Base-by-base conservation (phyloP, 2,797 vertebrate species). In the Sphaeramia orbicularis region DNA sequence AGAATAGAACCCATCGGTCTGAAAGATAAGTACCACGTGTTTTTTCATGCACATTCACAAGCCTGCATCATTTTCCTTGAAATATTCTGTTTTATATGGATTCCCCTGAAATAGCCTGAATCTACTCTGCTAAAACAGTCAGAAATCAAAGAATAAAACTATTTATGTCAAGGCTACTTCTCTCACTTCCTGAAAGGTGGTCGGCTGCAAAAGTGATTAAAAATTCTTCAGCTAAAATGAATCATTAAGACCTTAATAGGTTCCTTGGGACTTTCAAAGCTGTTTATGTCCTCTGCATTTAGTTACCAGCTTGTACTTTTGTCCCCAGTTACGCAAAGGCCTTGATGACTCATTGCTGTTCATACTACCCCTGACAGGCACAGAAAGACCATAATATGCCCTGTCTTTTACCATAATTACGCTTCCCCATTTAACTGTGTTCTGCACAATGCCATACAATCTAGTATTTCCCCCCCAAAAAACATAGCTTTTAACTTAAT, bases 271-370 rank as follows among this genome's bases (percentile, higher is more conserved):
- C 80, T 78, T 87, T 84, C 74, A 65, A 67, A 80, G 69, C 71
- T 88, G 81, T 88, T 83, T 80, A 73, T 88, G 78, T 81, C 75
- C 65, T 40, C 37, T 76, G 64, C 64, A 78, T 57, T 88, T 78
- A 74, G 81, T 72, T 75, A 76, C 66, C 65, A 70, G 76, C 51
- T 58, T 74, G 71, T 80, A 81, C 79, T 76, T 83, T 81, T 63
- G 72, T 82, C 67, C 78, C 72, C 47, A 60, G 58, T 71, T 68
- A 57, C 62, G 77, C 63, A 78, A 72, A 81, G 53, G 83, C 78
- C 80, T 74, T 65, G 63, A 81, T 86, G 79, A 89, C 49, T 89
- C 83, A 86, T 81, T 89, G 80, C 77, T 80, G 82, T 87, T 86
- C 80, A 80, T 70, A 80, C 56, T 52, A 50, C 60, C 71, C 54